Conservation (phyloP, 2,113 vertebrate genomes). For the Megalops atlanticus region DNA sequence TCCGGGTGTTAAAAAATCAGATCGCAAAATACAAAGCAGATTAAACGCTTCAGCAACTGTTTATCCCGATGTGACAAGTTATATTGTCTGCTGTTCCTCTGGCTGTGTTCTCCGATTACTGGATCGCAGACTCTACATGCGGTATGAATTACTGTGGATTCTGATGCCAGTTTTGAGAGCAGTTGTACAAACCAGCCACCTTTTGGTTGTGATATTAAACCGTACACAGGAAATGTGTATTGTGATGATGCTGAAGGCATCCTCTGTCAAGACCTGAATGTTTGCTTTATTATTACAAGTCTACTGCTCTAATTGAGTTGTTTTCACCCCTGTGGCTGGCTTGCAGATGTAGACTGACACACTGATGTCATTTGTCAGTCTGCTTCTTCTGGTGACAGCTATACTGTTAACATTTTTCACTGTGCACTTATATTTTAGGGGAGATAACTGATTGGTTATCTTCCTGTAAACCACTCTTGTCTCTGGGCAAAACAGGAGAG, state of each 20-base stretch:
- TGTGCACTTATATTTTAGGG: too few species aligned
- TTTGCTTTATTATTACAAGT: too few species aligned
- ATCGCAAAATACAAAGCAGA: conserved; percentile 39
- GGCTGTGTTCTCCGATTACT: not conserved
- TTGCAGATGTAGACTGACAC: too few species aligned
- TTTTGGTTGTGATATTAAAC: not conserved
- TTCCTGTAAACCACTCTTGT: too few species aligned
- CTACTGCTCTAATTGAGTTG: not conserved
- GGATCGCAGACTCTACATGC: not conserved
- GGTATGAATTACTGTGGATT: not conserved
- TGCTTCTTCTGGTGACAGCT: too few species aligned
- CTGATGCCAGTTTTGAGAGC: not conserved
- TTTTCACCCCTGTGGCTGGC: too few species aligned
- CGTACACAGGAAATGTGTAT: not conserved
- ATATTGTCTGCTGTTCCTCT: not conserved
- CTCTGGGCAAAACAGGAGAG: too few species aligned
- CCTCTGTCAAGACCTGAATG: not conserved
- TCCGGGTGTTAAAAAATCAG: conserved; percentile 32
- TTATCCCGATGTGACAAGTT: conserved; percentile 43
- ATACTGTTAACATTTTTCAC: too few species aligned
- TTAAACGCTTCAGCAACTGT: conserved; percentile 25
- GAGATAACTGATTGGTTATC: too few species aligned
- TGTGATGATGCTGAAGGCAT: too few species aligned
- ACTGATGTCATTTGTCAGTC: too few species aligned
- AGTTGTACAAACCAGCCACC: not conserved